A percentile compares a stretch with the other conserved stretches of the same genome.
These are phyloP conservation scores for Nesospiza acunhae DNA, from an alignment of 2,113 vertebrate genomes.

Conservation along the genomic window DNA sequence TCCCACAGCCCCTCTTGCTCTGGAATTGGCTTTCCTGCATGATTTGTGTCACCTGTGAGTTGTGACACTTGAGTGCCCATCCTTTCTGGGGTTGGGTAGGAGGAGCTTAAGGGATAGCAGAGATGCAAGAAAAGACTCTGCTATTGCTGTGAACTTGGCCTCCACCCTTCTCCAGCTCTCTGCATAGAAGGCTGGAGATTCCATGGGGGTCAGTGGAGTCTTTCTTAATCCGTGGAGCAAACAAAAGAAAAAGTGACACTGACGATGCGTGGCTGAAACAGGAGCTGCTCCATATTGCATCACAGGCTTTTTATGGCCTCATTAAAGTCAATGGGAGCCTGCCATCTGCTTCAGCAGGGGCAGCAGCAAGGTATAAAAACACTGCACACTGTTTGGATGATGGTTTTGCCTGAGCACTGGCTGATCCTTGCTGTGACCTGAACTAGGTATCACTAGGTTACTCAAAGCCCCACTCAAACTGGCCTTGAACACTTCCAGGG, in stretches of 20 bases:
- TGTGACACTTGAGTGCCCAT: not conserved
- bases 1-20: not conserved
- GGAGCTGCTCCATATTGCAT: not conserved
- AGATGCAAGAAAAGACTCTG: not conserved
- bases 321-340: conserved; percentile 5
- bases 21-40: not conserved
- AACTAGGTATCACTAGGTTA: not conserved
- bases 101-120: not conserved
- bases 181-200: not conserved
- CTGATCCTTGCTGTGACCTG: not conserved
- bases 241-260: not conserved
- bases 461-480: not conserved
- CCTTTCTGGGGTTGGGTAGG: not conserved
- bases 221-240: not conserved
- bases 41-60: not conserved
- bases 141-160: not conserved
- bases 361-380: not conserved
- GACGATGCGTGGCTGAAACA: accelerated
- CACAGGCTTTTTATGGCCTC: not conserved
- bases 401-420: not conserved
- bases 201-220: accelerated
- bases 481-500: not conserved
- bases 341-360: conserved; percentile 31
- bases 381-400: not conserved
- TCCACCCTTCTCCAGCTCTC: not conserved